Percentiles rank a stretch among this genome's conserved stretches.
Conservation (phyloP, 2,113 vertebrate genomes). For the Rissa tridactyla region DNA sequence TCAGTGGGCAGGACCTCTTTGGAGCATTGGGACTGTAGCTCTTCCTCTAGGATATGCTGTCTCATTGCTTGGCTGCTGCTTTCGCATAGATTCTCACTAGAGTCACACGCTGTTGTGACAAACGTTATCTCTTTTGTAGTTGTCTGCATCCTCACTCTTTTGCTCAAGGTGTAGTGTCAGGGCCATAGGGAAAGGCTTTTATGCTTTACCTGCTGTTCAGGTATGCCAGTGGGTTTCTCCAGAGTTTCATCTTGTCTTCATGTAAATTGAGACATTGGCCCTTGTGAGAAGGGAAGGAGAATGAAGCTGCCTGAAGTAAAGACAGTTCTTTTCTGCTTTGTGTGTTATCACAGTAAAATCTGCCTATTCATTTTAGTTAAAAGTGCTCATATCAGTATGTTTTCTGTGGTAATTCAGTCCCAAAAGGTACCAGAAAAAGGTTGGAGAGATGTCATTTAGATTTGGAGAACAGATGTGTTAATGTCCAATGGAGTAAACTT, state of each 20-base stretch:
- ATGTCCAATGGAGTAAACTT: neutral
- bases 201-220: neutral
- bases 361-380: neutral
- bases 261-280: neutral
- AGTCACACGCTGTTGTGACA: neutral
- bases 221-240: neutral
- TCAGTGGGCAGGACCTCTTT: neutral
- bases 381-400: neutral
- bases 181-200: neutral
- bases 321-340: neutral
- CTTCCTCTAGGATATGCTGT: neutral
- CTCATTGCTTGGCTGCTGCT: neutral
- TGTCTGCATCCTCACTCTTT: neutral
- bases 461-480: neutral
- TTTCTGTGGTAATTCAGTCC: neutral
- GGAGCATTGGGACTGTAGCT: neutral
- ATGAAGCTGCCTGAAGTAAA: neutral
- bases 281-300: neutral
- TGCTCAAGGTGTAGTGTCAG: neutral
- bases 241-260: neutral
- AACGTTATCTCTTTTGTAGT: neutral
- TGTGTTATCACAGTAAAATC: neutral
- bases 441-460: neutral
- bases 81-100: neutral
- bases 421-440: neutral